Base-by-base conservation (phyloP, 2,113 vertebrate genomes). In the Tyto alba region DNA sequence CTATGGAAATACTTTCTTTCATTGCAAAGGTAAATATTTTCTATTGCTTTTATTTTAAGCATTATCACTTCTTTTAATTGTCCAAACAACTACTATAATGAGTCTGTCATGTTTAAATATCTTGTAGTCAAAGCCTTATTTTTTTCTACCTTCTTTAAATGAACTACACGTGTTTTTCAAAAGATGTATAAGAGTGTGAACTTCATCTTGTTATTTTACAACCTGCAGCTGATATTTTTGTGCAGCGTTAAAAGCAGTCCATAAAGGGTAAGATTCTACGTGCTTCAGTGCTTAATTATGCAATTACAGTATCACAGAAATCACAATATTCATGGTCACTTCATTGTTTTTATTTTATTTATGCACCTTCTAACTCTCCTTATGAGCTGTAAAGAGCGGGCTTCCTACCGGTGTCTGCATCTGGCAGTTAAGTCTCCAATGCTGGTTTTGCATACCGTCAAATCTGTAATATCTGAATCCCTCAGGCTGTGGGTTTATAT, bases 391-490 rank as follows among this genome's bases (percentile, higher is more conserved):
- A 27, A 21, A 74, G 40, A 40, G 8, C 3, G 3, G 4, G 17
- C 3, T 88, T 91, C 50, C 30, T 73, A 29, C 15, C 0, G 0
- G 18, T 50, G n/a, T 41, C 45, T 59, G 53, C 27, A 38, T 57
- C 53, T 18, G 32, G 20, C 57, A 64, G 15, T 43, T 22, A 19
- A 5, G 6, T 29, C 29, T 56, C 36, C 30, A 60, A n/a, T 27
- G 48, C 20, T 29, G 13, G 40, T 57, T 67, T 55, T 78, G 13
- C 17, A 25, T 47, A 23, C 25, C 41, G 23, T 32, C 34, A n/a
- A 30, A 48, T 53, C 30, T 63, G 32, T 52, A 34, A 11, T 8
- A 13, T 68, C 29, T 41, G 45, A 90, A 72, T 22, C 47, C 34
- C 48, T 81, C 15, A 6, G 75, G 50, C 9, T 30, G 6, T 32